Base-by-base conservation (phyloP, 2,888 invertebrate species). In the Pteria penguin region DNA sequence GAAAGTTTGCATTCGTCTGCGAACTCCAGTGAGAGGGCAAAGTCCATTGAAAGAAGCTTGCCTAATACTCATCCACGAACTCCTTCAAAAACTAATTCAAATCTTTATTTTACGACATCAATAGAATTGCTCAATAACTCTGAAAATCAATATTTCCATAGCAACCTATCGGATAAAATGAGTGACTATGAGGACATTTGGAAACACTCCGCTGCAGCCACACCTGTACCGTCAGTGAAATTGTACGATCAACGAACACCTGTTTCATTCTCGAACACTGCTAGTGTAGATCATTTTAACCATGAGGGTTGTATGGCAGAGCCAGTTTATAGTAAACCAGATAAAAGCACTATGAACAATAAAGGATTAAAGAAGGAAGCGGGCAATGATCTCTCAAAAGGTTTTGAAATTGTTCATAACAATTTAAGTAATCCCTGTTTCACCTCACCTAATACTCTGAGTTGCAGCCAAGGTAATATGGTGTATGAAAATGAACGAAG, bases 141-240 rank as follows among this genome's bases (percentile, higher is more conserved):
- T 5, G 87, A 87, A 33, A 86, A 84, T 67, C 78, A 83, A 45
- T 97, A 97, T 81, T 97, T 96, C 90, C 94, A 96, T 86, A 97
- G 97, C 92, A 96, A 96, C 1, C 94, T 97, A 36, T 96, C 96
- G 79, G 98, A 98, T 90, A 97, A 97, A 93, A 95, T 96, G 61
- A 97, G 97, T 86, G 98, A 98, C 92, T 98, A 98, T 90, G 98
- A 98, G 93, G 98, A 98, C 91, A 95, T 98, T 85, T 98, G 98
- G 97, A 86, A 86, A 36, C 85, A 82, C 54, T 77, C 76, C 22
- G n/a, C 73, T 22, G 52, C 70, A 5, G 58, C 65, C 14, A 69
- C 72, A 3, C 65, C 72, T 5, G 68, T 70, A 26, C 69, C 76
- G 60, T 73, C 72, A 32, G 63, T 69, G 14, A 69, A 69, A 54